Evolutionary conservation across 2,113 vertebrate species (phyloP).

Genomic region (Mus spicilegus): DNA sequence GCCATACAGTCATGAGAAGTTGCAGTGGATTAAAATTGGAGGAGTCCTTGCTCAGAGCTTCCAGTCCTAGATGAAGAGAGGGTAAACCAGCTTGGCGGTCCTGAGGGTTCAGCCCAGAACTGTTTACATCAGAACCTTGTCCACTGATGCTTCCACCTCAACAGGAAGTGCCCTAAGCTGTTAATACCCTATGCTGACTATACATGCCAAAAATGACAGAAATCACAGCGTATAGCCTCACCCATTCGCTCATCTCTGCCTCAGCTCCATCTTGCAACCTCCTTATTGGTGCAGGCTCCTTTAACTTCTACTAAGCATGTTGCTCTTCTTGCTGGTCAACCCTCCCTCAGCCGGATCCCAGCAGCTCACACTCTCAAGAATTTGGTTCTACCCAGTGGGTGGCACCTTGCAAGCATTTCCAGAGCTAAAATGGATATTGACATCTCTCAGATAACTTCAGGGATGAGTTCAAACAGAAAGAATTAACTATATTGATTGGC

Average conservation of each 20-base stretch:
- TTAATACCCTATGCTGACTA: neutral
- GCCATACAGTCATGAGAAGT: neutral
- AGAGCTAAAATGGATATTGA: neutral
- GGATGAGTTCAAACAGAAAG: neutral
- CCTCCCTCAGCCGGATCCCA: neutral
- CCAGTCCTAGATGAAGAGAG: neutral
- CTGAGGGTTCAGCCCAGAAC: neutral
- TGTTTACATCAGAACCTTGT: neutral
- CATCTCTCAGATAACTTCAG: constrained; percentile 27
- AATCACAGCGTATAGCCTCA: neutral
- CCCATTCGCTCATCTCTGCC: neutral
- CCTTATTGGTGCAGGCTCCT: neutral
- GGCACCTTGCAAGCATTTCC: neutral
- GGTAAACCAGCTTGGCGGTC: neutral
- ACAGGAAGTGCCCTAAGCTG: neutral
- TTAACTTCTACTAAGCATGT: neutral
- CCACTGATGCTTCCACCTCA: neutral
- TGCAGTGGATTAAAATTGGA: neutral
- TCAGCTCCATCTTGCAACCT: neutral
- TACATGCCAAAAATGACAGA: neutral
- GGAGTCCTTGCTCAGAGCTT: neutral
- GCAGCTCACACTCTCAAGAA: neutral
- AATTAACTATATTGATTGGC: neutral
- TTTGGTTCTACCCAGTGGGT: neutral
- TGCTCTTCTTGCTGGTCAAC: neutral